Percentiles rank a stretch among this genome's conserved stretches.
Evolutionary conservation across 2,888 invertebrate genomes (phyloP).

Genomic region (Oxystoma pomonae): DNA sequence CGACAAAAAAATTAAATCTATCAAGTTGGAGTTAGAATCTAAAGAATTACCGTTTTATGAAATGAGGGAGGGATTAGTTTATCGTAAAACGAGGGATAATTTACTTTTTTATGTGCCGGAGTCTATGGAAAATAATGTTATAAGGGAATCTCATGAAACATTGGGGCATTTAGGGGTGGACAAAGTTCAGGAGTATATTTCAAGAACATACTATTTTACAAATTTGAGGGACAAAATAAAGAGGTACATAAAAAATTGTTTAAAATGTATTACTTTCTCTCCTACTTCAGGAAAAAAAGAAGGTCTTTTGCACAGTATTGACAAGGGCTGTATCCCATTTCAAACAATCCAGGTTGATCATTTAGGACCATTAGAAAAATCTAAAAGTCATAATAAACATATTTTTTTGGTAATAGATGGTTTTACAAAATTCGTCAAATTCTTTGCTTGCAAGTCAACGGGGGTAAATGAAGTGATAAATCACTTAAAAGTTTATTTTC

Average conservation of each 20-base stretch:
- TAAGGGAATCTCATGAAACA: slow-evolving; percentile 30
- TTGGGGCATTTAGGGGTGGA: slow-evolving; percentile 36
- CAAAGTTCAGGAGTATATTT: slow-evolving; percentile 31
- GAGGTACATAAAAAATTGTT: slow-evolving; percentile 31
- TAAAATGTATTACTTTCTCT: slow-evolving; percentile 32
- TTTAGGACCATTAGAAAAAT: slow-evolving; percentile 28
- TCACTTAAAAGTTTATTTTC: slow-evolving; percentile 28
- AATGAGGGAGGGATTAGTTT: slow-evolving; percentile 16
- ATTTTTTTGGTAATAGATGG: slow-evolving; percentile 34
- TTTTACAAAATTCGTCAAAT: slow-evolving; percentile 33
- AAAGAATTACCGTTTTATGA: slow-evolving; percentile 6
- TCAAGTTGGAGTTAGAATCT: not conserved
- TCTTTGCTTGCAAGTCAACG: slow-evolving; percentile 29
- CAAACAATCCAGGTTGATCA: too few species aligned
- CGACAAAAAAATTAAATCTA: not conserved
- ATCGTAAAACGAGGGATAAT: slow-evolving; percentile 11
- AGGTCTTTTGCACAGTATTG: slow-evolving; percentile 32
- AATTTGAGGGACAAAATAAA: slow-evolving; percentile 30
- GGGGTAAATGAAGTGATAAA: slow-evolving; percentile 24
- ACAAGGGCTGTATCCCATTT: slow-evolving; percentile 32
- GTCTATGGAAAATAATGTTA: slow-evolving; percentile 30
- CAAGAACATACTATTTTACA: slow-evolving; percentile 36
- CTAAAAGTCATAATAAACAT: slow-evolving; percentile 23
- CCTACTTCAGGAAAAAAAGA: slow-evolving; percentile 27
- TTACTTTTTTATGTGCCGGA: slow-evolving; percentile 25